Evolutionary conservation across 2,797 vertebrate genomes (phyloP), one percentile per base, ranked within the genome.

Genomic region (Syngnathus rostellatus): DNA sequence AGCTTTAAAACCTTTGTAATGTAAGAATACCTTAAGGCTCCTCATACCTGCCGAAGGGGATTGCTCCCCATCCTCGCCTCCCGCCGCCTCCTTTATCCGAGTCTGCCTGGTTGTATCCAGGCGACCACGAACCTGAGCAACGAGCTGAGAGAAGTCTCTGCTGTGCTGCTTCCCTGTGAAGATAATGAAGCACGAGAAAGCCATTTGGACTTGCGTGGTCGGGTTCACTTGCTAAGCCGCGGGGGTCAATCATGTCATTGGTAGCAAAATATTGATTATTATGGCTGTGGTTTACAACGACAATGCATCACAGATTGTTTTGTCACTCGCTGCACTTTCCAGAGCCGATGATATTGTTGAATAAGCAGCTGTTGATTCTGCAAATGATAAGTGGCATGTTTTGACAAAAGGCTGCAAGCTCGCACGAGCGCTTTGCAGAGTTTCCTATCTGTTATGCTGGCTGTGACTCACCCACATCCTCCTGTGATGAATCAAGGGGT

Each of bases 161-260:
- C 80, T 88, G 81, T 92, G 84, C 77, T 91, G 80, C 78, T 90
- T 91, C 43, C 91, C 91, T 92, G 81, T 38, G 43, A 63, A 31
- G 7, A 72, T 68, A 68, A 71, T 1, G 63, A 2, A 3, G 73
- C 1, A 69, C 37, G 63, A 1, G 14, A 0, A 31, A 16, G 64
- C 3, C 19, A 58, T 43, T 37, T 3, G 31, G 55, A 38, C 31
- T 38, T 19, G 67, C 6, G n/a, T 3, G 25, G 23, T 3, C 17
- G 37, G 38, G 14, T 38, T 14, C 6, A 38, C 41, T 14, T 14
- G 48, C 6, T 62, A 68, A 23, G 51, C 43, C 45, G 41, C 19
- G 8, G 14, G 31, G 41, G 21, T 62, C 41, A 62, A 9, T 46
- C 60, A 23, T 6, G 11, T 31, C 6, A 25, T 31, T 31, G 31